phyloP scores from a whole-genome alignment of 2,888 invertebrate genomes.

The Lobophora halterata region DNA sequence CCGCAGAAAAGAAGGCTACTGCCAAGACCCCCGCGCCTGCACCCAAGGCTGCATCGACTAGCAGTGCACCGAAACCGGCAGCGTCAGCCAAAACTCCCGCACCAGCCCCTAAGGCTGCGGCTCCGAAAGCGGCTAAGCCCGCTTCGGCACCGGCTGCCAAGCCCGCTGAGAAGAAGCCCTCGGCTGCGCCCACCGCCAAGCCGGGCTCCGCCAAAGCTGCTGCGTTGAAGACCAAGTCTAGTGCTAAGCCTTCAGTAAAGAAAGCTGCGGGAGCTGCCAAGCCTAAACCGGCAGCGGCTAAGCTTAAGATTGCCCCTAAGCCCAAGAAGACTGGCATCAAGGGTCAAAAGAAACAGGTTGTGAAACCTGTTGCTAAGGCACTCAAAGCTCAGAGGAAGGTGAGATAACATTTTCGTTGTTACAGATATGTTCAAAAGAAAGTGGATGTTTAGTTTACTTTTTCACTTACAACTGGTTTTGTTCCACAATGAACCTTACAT shows the following conservation, averaged over 20 bases:
- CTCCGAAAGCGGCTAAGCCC: constrained; percentile 69
- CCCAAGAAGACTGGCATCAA: constrained; percentile 80
- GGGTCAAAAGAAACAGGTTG: constrained; percentile 74
- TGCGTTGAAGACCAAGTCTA: constrained; percentile 72
- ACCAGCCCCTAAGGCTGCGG: constrained; percentile 71
- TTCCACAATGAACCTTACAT: too few species aligned
- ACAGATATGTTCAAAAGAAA: too few species aligned
- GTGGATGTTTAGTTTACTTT: too few species aligned
- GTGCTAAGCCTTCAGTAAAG: constrained; percentile 75
- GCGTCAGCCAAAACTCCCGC: constrained; percentile 66
- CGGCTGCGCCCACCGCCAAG: constrained; percentile 67
- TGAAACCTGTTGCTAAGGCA: constrained; percentile 86
- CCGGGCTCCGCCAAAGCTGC: constrained; percentile 78
- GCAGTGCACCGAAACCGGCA: constrained; percentile 58
- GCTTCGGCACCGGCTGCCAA: constrained; percentile 72
- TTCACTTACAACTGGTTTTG: too few species aligned
- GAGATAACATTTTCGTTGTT: constrained; percentile 15
- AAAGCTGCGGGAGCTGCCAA: constrained; percentile 74
- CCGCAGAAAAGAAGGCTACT: constrained; percentile 69
- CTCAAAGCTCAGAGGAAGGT: constrained; percentile 93
- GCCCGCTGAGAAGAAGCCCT: constrained; percentile 68
- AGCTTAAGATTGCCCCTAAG: constrained; percentile 76
- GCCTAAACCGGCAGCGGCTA: constrained; percentile 72
- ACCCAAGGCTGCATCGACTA: constrained; percentile 60
- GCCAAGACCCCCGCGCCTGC: constrained; percentile 72